Evolutionary conservation across 2,113 vertebrate species (phyloP).

Genomic region (Tautogolabrus adspersus): DNA sequence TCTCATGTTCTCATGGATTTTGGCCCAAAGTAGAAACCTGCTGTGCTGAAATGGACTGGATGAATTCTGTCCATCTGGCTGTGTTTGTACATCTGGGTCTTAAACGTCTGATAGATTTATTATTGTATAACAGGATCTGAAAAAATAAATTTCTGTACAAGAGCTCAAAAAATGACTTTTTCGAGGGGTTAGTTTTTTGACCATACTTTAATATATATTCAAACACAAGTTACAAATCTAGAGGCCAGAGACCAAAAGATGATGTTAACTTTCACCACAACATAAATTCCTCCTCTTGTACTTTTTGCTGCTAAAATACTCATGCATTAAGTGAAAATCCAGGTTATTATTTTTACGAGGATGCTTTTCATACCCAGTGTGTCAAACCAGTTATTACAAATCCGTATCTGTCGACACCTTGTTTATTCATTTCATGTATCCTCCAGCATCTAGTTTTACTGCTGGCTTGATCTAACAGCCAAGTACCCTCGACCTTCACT

Average conservation of each 20-base stretch:
- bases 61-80: conserved; percentile 47
- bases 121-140: too few species aligned
- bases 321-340: conserved; percentile 48
- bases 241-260: too few species aligned
- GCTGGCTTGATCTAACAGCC: conserved; percentile 29
- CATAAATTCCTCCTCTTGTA: too few species aligned
- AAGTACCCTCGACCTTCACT: conserved; percentile 23
- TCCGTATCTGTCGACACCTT: conserved; percentile 49
- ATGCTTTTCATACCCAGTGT: conserved; percentile 27
- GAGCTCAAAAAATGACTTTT: too few species aligned
- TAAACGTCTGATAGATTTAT: conserved; percentile 31
- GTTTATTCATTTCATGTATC: conserved; percentile 61
- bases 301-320: conserved; percentile 33
- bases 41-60: conserved; percentile 39
- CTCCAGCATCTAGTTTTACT: conserved; percentile 37
- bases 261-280: too few species aligned
- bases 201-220: too few species aligned
- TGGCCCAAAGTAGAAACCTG: conserved; percentile 36
- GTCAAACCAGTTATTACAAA: conserved; percentile 30
- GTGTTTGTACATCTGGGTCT: conserved; percentile 30
- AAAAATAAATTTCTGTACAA: too few species aligned
- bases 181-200: too few species aligned
- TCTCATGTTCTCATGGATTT: conserved; percentile 44
- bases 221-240: too few species aligned
- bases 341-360: conserved; percentile 41